Conservation (phyloP, 1,140 invertebrate species). For the Augochlora pura region DNA sequence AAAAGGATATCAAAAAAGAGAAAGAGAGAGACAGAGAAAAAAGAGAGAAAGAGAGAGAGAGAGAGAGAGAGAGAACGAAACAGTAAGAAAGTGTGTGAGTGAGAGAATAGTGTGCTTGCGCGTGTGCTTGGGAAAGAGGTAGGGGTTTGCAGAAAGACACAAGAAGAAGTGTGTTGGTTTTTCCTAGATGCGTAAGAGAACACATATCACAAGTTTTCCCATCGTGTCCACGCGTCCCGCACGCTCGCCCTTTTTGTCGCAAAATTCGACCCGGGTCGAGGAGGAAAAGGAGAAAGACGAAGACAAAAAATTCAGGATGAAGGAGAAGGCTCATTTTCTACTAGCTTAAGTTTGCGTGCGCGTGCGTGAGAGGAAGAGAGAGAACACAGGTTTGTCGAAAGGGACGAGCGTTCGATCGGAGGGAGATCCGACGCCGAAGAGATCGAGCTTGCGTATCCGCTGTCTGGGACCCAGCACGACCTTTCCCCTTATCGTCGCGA, state of each 20-base stretch:
- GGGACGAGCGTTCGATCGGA: slow-evolving; percentile 65
- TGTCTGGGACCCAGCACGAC: neutral
- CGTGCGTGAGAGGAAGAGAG: neutral
- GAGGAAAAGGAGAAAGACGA: neutral
- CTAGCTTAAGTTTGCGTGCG: slow-evolving; percentile 32
- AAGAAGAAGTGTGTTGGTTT: slow-evolving; percentile 47
- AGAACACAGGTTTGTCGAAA: slow-evolving; percentile 33
- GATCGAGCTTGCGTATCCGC: neutral
- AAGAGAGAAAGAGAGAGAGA: neutral
- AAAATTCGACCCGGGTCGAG: neutral
- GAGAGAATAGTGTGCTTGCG: neutral
- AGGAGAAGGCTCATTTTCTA: slow-evolving; percentile 37
- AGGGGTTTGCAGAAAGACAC: slow-evolving; percentile 31
- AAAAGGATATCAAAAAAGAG: slow-evolving; percentile 31
- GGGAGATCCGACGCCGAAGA: neutral
- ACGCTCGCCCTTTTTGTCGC: slow-evolving; percentile 37
- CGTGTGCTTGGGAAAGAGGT: neutral
- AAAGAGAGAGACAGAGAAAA: neutral
- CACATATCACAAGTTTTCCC: slow-evolving; percentile 70
- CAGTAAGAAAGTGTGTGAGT: too few species aligned
- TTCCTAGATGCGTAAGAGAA: slow-evolving; percentile 63
- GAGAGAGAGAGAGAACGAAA: neutral
- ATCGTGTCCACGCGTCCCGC: slow-evolving; percentile 27
- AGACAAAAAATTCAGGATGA: neutral
- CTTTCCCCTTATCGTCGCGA: neutral